Evolutionary conservation across 2,888 invertebrate genomes (phyloP).

Genomic region (Papilio elwesi): DNA sequence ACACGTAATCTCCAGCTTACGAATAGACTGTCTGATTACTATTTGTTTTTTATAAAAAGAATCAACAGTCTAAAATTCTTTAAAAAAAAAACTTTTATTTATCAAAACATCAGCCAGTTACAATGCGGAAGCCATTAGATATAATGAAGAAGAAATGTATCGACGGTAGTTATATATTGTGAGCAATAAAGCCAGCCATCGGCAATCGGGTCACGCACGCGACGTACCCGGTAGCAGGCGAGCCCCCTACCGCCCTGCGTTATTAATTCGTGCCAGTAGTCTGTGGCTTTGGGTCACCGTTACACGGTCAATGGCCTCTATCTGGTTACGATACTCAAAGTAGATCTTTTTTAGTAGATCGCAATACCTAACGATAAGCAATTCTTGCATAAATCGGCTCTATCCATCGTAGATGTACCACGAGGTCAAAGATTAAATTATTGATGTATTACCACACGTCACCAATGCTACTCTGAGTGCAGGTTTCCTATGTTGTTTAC

Average conservation of each 20-base stretch:
- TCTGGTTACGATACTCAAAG: neutral
- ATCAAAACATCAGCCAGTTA: neutral
- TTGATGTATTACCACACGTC: too few relatives aligned
- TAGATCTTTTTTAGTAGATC: neutral
- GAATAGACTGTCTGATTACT: too few relatives aligned
- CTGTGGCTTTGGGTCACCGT: conserved; percentile 38
- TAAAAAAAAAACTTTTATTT: neutral
- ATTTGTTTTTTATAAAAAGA: neutral
- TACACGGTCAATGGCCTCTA: conserved; percentile 9
- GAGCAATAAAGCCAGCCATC: conserved; percentile 18
- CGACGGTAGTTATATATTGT: neutral
- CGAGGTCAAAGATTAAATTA: too few relatives aligned
- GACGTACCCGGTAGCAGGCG: conserved; percentile 17
- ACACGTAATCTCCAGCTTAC: too few relatives aligned
- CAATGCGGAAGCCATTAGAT: conserved; percentile 12
- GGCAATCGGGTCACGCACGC: conserved; percentile 37
- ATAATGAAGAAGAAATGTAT: neutral
- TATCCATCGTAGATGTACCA: too few relatives aligned
- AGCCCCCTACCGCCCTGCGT: conserved; percentile 19
- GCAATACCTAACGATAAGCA: neutral
- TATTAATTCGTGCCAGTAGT: conserved; percentile 30
- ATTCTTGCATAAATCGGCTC: too few relatives aligned
- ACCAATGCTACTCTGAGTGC: too few relatives aligned
- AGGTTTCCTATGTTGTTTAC: too few relatives aligned
- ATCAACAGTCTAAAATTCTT: neutral